Evolutionary conservation across 2,113 vertebrate genomes (phyloP).

Genomic region (Candoia aspera): DNA sequence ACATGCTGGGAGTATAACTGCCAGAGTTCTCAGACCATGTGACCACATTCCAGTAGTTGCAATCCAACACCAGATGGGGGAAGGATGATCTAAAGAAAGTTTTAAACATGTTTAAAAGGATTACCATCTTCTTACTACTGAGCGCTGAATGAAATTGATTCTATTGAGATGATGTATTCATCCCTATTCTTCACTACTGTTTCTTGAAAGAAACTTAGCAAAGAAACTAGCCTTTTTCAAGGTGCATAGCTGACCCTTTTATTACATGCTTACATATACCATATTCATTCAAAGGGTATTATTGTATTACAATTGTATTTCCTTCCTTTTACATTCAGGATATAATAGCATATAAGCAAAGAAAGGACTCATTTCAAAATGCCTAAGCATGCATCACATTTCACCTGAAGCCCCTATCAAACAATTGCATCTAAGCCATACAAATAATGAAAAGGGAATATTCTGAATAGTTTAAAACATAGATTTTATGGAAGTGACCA

Average conservation of each 20-base stretch:
- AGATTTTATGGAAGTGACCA: constrained; percentile 49
- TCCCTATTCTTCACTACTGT: background rate
- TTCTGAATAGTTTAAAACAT: constrained; percentile 16
- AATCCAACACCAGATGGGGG: background rate
- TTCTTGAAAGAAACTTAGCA: background rate
- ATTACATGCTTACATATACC: background rate
- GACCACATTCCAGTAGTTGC: background rate
- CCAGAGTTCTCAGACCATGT: background rate
- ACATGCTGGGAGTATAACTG: background rate
- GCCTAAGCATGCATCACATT: constrained; percentile 32
- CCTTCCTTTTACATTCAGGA: constrained; percentile 27
- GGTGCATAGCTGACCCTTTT: background rate
- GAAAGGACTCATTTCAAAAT: constrained; percentile 44
- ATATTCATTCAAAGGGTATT: background rate
- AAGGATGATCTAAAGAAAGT: background rate
- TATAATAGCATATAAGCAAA: constrained; percentile 13
- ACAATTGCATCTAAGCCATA: constrained; percentile 28
- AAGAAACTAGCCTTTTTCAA: background rate
- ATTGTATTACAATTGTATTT: constrained; percentile 3
- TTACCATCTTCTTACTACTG: background rate
- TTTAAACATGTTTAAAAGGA: too few relatives aligned
- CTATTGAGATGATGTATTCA: background rate
- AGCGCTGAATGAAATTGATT: background rate
- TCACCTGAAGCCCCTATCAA: constrained; percentile 28
- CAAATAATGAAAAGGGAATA: constrained; percentile 44